Evolutionary conservation across 2,888 invertebrate genomes (phyloP).

Genomic region (Mythimna vitellina): DNA sequence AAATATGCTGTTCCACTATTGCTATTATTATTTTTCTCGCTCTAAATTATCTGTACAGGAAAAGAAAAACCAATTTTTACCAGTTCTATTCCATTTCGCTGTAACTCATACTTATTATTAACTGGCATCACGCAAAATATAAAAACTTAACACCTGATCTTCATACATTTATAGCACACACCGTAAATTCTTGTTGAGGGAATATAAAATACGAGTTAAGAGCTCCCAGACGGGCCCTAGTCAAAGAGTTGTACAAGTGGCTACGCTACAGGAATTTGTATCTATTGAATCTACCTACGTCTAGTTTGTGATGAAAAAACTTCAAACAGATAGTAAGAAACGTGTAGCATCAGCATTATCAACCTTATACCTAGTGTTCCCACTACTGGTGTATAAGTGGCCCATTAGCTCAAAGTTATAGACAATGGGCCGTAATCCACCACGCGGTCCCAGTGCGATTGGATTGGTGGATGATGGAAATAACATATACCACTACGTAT

Average conservation of each 20-base stretch:
- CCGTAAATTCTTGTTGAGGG: constrained; percentile 9
- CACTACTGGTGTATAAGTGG: no score
- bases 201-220: constrained; percentile 23
- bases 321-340: constrained; percentile 22
- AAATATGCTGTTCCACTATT: no score
- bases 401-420: no score
- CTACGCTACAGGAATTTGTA: background rate
- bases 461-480: background rate
- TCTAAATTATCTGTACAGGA: no score
- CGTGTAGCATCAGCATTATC: no score
- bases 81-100: background rate
- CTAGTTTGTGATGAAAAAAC: background rate
- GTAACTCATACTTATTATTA: no score
- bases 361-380: no score
- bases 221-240: constrained; percentile 16
- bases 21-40: no score
- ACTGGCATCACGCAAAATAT: background rate
- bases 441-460: no score
- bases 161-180: background rate
- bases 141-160: background rate
- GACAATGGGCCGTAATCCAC: no score
- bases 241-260: constrained; percentile 9
- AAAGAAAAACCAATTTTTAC: background rate
- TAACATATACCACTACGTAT: constrained; percentile 5
- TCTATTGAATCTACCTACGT: background rate